phyloP scores from a whole-genome alignment of 2,888 invertebrate genomes.

The Pollenia angustigena region DNA sequence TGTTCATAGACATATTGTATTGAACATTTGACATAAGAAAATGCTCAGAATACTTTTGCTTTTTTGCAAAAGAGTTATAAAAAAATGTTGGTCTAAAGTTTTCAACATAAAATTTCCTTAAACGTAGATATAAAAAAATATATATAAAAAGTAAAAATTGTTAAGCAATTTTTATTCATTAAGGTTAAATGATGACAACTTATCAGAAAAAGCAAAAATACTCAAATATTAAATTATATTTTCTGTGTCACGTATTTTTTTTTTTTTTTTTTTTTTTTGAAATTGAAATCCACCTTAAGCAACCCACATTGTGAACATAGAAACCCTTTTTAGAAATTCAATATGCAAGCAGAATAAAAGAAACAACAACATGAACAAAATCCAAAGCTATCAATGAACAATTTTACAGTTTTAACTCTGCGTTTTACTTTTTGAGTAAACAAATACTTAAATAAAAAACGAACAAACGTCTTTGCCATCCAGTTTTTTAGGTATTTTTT shows the following conservation, averaged over 20 bases:
- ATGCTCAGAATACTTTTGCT: no score
- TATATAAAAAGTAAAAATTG: not conserved
- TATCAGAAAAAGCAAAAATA: slow-evolving; percentile 1
- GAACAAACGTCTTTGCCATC: slow-evolving; percentile 10
- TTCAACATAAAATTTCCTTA: no score
- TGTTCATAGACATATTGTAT: no score
- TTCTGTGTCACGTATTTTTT: slow-evolving; percentile 45
- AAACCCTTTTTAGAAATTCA: slow-evolving; percentile 58
- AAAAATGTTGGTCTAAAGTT: no score
- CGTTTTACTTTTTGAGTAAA: slow-evolving; percentile 46
- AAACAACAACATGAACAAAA: slow-evolving; percentile 9
- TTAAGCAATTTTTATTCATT: slow-evolving; percentile 10
- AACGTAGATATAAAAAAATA: no score
- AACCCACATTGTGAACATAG: slow-evolving; percentile 13
- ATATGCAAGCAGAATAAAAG: slow-evolving; percentile 7
- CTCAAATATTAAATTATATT: slow-evolving; percentile 56
- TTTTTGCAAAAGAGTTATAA: no score
- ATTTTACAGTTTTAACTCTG: slow-evolving; percentile 35
- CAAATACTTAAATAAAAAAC: slow-evolving; percentile 35
- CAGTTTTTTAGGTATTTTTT: not conserved
- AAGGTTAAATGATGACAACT: slow-evolving; percentile 6
- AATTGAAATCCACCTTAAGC: slow-evolving; percentile 20
- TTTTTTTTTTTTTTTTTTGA: not conserved
- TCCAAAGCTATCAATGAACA: slow-evolving; percentile 50
- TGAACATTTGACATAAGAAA: no score